These are phyloP conservation scores for Hyalella azteca DNA, from an alignment of 2,888 invertebrate genomes.

Conservation along the genomic window DNA sequence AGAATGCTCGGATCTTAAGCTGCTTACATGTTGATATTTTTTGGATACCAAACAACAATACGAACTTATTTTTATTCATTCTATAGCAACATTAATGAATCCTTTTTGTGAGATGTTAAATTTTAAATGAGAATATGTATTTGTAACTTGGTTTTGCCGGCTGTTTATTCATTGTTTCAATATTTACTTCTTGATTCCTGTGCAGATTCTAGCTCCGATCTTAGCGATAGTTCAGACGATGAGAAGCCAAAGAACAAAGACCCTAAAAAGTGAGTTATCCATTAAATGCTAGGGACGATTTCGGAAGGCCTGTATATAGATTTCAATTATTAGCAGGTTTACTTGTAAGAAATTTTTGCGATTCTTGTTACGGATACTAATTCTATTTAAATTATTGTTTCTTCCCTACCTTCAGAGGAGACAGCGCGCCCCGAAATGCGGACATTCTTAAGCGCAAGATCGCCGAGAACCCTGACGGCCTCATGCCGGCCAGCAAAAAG, in stretches of 20 bases:
- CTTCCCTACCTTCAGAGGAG: too few species aligned
- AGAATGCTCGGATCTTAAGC: too few species aligned
- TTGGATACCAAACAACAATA: too few species aligned
- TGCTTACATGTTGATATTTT: too few species aligned
- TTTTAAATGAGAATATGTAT: not conserved
- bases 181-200: not conserved
- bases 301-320: too few species aligned
- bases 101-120: not conserved
- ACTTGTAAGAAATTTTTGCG: too few species aligned
- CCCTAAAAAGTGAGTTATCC: not conserved
- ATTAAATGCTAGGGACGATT: too few species aligned
- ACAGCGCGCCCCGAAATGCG: not conserved
- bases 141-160: not conserved
- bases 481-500: slow-evolving; percentile 44
- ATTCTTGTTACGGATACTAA: too few species aligned
- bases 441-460: slow-evolving; percentile 51
- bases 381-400: too few species aligned
- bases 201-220: slow-evolving; percentile 18
- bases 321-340: too few species aligned
- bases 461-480: slow-evolving; percentile 46
- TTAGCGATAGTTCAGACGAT: slow-evolving; percentile 37
- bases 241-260: slow-evolving; percentile 15
- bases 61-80: not conserved
- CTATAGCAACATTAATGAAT: not conserved
- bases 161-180: not conserved